These are phyloP conservation scores for Parasteatoda tepidariorum DNA, from an alignment of 1,140 invertebrate species.

Conservation along the genomic window DNA sequence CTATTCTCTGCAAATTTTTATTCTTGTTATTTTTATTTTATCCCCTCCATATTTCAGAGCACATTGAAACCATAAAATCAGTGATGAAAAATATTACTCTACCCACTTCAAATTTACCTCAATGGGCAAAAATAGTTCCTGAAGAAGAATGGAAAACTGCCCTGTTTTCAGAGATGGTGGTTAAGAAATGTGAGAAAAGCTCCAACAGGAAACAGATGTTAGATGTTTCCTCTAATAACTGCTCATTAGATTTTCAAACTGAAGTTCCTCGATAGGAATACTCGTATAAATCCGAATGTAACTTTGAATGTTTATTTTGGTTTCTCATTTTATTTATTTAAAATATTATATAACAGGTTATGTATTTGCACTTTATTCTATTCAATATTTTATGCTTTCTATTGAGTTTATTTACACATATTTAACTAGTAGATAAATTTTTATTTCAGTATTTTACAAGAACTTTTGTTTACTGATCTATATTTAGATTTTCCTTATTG, in stretches of 20 bases:
- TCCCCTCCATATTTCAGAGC: neutral
- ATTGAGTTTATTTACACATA: too few relatives aligned
- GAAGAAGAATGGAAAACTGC: conserved; percentile 53
- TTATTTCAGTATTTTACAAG: too few relatives aligned
- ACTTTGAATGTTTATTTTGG: too few relatives aligned
- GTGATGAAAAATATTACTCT: conserved; percentile 37
- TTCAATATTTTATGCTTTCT: too few relatives aligned
- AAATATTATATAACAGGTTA: too few relatives aligned
- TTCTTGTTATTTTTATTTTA: neutral
- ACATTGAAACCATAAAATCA: conserved; percentile 46
- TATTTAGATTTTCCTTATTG: too few relatives aligned
- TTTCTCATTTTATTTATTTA: too few relatives aligned
- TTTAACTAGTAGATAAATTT: too few relatives aligned
- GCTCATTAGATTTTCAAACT: neutral
- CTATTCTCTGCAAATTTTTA: too few relatives aligned
- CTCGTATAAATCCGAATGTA: too few relatives aligned
- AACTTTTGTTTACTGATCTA: too few relatives aligned
- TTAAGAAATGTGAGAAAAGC: neutral
- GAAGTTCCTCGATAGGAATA: conserved; percentile 20
- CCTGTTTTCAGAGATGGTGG: conserved; percentile 3
- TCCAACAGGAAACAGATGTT: neutral
- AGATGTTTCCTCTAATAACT: neutral
- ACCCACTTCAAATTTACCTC: conserved; percentile 28
- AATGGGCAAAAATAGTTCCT: conserved; percentile 29
- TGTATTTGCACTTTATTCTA: too few relatives aligned